Percentiles rank a stretch among this genome's conserved stretches.
Conservation (phyloP, 2,113 vertebrate genomes). For the Calypte anna region DNA sequence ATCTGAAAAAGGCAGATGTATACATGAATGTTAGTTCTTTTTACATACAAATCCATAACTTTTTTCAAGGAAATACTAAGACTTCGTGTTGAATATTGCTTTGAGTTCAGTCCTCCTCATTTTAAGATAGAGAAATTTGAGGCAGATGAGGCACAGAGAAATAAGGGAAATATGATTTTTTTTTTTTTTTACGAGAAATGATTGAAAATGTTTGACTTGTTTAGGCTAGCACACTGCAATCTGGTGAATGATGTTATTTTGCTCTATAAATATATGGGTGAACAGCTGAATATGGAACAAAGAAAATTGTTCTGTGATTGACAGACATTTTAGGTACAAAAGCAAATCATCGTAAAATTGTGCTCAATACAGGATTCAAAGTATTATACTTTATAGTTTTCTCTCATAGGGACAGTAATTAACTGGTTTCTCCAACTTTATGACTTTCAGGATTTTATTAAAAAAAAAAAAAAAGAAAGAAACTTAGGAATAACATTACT, state of each 20-base stretch:
- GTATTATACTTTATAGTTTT: neutral
- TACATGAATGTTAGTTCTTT: neutral
- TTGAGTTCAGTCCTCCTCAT: neutral
- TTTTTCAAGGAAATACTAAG: neutral
- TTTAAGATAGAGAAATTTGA: neutral
- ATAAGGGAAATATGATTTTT: neutral
- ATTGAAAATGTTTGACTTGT: conserved; percentile 11
- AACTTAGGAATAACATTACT: neutral
- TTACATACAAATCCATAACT: fast-evolving
- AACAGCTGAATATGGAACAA: conserved; percentile 15
- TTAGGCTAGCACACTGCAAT: neutral
- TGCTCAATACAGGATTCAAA: neutral
- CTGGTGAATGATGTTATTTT: neutral
- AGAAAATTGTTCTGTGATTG: neutral
- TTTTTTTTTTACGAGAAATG: neutral
- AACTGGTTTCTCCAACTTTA: neutral
- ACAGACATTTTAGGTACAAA: neutral
- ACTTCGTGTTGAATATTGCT: neutral
- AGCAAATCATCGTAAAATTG: conserved; percentile 8
- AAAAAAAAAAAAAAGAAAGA: neutral
- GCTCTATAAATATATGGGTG: neutral
- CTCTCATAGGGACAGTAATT: neutral
- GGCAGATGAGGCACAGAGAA: neutral
- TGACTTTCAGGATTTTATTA: neutral
- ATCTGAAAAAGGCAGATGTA: neutral